Evolutionary conservation across 2,888 invertebrate species (phyloP).

Genomic region (Diarsia brunnea): DNA sequence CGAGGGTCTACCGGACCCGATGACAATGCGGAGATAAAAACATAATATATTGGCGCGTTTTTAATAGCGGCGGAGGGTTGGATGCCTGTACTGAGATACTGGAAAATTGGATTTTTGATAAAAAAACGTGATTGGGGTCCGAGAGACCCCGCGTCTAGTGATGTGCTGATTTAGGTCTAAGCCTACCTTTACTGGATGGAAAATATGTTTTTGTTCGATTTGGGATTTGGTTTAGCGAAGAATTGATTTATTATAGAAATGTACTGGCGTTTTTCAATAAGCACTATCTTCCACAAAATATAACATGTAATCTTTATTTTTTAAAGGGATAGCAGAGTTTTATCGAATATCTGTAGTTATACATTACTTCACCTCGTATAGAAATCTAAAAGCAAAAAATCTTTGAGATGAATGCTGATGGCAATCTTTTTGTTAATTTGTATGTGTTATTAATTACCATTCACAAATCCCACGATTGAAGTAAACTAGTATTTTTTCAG

Average conservation of each 20-base stretch:
- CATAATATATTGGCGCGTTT: conserved; percentile 69
- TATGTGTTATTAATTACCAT: not conserved
- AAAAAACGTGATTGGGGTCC: conserved; percentile 76
- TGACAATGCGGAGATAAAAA: conserved; percentile 75
- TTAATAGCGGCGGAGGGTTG: conserved; percentile 72
- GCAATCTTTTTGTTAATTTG: not conserved
- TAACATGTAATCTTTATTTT: not conserved
- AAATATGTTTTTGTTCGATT: conserved; percentile 30
- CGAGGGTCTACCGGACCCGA: conserved; percentile 69
- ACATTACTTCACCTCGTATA: no score
- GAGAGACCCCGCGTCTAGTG: conserved; percentile 54
- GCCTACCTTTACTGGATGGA: conserved; percentile 16
- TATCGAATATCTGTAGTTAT: not conserved
- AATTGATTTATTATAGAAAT: conserved; percentile 13
- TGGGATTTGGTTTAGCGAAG: conserved; percentile 8
- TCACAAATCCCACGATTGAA: not conserved
- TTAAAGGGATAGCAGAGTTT: not conserved
- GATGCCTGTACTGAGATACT: conserved; percentile 66
- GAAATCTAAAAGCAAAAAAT: not conserved
- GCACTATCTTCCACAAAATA: not conserved
- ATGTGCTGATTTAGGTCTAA: conserved; percentile 64
- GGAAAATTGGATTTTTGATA: conserved; percentile 81
- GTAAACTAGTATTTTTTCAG: not conserved
- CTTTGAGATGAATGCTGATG: not conserved
- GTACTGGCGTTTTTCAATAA: not conserved